Evolutionary conservation across 1,140 invertebrate species (phyloP), one percentile per base, ranked within the genome.

Genomic region (Telenomus remus): DNA sequence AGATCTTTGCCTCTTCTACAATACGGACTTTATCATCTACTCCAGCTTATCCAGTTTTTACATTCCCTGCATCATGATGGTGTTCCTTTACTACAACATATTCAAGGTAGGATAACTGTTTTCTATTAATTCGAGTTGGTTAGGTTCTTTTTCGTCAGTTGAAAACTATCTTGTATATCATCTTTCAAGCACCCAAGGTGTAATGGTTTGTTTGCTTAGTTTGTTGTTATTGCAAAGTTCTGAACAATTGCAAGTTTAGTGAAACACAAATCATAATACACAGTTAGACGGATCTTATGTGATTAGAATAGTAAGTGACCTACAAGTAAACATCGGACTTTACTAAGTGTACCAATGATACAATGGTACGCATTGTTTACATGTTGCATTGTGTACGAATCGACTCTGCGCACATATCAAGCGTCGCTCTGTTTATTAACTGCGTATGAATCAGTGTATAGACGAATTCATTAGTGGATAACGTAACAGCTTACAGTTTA

Each of bases 1-100:
- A 47, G 92, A 94, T 82, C 91, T 94, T 73, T 99, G 98, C 89
- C 90, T 96, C 57, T 99, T 99, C 90, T 98, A 98, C 89, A 99
- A 99, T 89, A 94, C 95, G 48, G 95, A 99, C 89, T 99, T 99
- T 87, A 96, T 99, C 81, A 95, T 99, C 76, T 98, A 97, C 87
- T 99, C 97, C 9, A 99, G 97, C 44, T 91, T 99, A 79, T 96
- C 95, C 55, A 99, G 98, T 75, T 99, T 99, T 92, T 99, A 99
- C 88, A 98, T 99, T 83, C 98, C 98, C 4, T 99, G 97, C 87
- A 93, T 98, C 81, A 96, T 98, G 81, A 99, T 99, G 97, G 95
- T 99, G 83, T 96, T 97, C 87, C 92, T 99, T 27, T 99, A 99
- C 87, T 98, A 96, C 89, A 96, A 94, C 89, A 99, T 99, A 89